Evolutionary conservation across 1,140 invertebrate genomes (phyloP).

Genomic region (Hetaerina americana): DNA sequence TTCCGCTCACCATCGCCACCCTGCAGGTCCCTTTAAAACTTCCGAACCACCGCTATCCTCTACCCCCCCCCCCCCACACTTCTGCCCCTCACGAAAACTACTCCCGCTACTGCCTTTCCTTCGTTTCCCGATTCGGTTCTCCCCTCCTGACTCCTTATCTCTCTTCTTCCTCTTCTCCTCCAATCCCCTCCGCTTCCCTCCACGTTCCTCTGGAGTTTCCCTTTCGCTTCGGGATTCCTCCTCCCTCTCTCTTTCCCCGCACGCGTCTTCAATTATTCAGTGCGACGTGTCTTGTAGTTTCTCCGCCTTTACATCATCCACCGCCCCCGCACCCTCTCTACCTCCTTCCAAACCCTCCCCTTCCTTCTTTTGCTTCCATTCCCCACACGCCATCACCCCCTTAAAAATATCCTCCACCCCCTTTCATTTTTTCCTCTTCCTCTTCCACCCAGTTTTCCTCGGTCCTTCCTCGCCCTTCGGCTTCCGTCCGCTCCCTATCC

Average conservation of each 20-base stretch:
- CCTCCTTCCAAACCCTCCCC: neutral
- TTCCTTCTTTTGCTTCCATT: neutral
- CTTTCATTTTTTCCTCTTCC: neutral
- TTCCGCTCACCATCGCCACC: no score
- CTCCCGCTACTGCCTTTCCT: no score
- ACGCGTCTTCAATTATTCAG: neutral
- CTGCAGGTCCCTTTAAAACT: no score
- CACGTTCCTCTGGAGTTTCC: neutral
- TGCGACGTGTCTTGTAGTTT: neutral
- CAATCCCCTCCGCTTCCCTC: neutral
- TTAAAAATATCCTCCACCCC: neutral
- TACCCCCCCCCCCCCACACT: no score
- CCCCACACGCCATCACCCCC: neutral
- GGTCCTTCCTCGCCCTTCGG: neutral
- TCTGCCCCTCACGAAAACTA: no score
- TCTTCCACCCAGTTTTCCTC: neutral
- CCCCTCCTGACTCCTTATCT: neutral
- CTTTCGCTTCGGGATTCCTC: neutral
- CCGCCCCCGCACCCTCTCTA: no score
- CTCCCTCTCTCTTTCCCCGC: neutral
- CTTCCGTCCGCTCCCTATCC: no score
- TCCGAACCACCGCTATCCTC: no score
- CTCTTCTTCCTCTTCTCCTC: neutral
- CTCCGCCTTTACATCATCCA: neutral
- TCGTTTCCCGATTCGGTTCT: neutral